Base-by-base conservation (phyloP, 2,797 vertebrate species). In the Liparis tanakae region DNA sequence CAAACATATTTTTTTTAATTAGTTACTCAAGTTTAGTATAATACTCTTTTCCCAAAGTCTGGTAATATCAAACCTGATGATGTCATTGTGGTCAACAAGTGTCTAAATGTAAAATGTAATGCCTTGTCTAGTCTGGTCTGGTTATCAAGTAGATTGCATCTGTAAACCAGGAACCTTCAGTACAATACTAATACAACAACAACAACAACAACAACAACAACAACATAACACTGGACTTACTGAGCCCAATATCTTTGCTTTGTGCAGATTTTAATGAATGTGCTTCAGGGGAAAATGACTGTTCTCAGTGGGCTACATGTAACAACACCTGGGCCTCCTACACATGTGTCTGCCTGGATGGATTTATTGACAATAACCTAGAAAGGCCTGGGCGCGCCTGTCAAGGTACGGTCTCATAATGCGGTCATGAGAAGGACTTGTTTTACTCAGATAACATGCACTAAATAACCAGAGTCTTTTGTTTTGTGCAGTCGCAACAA, bases 211-310 rank as follows among this genome's bases (percentile, higher is more conserved):
- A 30, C 25, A 30, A 46, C 48, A 58, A 46, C 10, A 64, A 18
- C 12, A 57, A 20, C 6, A 50, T 20, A 34, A 72, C 25, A 15
- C 25, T 7, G 43, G 33, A 65, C 8, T 44, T 53, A 59, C 6
- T 74, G 17, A 74, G 18, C 1, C 12, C 34, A 62, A 59, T 13
- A 18, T 62, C 67, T 64, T 60, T 39, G 0, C 64, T 65, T 78
- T 83, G 54, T 70, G 56, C 80, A 92, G 96, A 97, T 92, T 90
- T 91, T 20, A 72, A 97, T 36, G 96, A 97, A 85, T 97, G 97
- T 64, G 37, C 63, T 6, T 64, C 22, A 0, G 14, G 66, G 14
- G 89, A 94, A 57, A 86, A 94, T 0, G 95, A 97, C 89, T 97
- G 96, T 63, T 95, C 91, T 39, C 89, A 41, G 0, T 87, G 88